A percentile compares a stretch with the other conserved stretches of the same genome.
These are phyloP conservation scores for Halisarca cf. caerulea DNA, from an alignment of 37 sponge, comb jelly and placozoan genomes.

Conservation along the genomic window DNA sequence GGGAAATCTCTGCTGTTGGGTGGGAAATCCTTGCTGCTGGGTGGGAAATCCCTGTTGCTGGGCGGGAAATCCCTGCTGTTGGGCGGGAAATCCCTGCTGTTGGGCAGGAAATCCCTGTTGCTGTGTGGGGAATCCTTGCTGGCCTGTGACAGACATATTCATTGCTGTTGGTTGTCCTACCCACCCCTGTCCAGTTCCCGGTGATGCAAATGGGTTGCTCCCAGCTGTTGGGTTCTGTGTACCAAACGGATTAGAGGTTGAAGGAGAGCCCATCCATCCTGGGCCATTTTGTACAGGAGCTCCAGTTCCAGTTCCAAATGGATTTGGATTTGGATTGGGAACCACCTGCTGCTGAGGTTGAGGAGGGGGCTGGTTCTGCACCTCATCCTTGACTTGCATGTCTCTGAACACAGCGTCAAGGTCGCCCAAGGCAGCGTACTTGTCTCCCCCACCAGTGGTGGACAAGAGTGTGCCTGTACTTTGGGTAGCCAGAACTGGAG, in stretches of 20 bases:
- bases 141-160: background rate
- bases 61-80: background rate
- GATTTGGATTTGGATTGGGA: background rate
- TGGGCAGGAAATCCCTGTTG: conserved; percentile 1
- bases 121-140: background rate
- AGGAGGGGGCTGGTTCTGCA: background rate
- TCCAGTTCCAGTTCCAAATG: conserved; percentile 16
- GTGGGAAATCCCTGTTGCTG: background rate
- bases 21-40: background rate
- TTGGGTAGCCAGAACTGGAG: background rate
- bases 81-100: background rate
- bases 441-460: conserved; percentile 36
- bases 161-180: background rate
- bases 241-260: background rate
- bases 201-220: background rate
- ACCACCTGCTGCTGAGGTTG: background rate
- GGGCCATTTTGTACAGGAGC: background rate
- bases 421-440: conserved; percentile 65
- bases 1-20: background rate
- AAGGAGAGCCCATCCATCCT: background rate
- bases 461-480: background rate
- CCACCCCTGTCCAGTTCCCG: background rate
- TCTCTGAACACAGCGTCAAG: conserved; percentile 60
- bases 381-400: conserved; percentile 44
- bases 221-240: background rate